These are phyloP conservation scores for Machimus rusticus DNA, from an alignment of 2,888 invertebrate genomes.

Conservation along the genomic window DNA sequence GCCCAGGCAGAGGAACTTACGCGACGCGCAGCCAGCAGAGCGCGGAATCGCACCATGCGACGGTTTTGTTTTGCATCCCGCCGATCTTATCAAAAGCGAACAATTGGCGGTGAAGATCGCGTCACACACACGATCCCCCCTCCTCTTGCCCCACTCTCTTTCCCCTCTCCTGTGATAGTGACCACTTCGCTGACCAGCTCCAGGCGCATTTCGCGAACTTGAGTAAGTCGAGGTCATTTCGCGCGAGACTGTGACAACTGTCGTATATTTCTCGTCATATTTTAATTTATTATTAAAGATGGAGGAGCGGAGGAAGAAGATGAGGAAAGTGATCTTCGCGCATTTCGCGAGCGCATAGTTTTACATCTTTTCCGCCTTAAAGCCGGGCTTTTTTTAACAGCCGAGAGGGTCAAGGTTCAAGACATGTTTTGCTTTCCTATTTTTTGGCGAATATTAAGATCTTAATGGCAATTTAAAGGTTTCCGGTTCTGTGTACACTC, in stretches of 20 bases:
- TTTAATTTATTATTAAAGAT: background rate
- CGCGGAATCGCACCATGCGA: background rate
- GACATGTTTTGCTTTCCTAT: background rate
- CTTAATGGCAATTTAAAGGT: background rate
- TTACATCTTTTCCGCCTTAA: background rate
- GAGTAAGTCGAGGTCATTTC: background rate
- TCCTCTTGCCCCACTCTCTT: background rate
- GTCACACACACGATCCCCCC: background rate
- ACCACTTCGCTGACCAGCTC: background rate
- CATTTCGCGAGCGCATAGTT: background rate
- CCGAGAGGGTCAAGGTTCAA: background rate
- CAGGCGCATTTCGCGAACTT: background rate
- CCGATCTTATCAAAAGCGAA: constrained; percentile 1
- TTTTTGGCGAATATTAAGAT: background rate
- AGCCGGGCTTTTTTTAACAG: background rate
- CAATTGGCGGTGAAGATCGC: background rate
- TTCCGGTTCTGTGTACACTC: background rate
- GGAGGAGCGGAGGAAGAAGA: background rate
- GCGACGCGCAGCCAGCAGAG: too few relatives aligned
- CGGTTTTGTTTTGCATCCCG: background rate
- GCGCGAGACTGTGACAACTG: background rate
- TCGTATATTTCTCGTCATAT: background rate
- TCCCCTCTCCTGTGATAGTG: background rate
- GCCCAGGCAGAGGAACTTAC: background rate
- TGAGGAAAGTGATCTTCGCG: background rate